Evolutionary conservation across 2,888 invertebrate genomes (phyloP).

Genomic region (Lasioglossum oenotherae): DNA sequence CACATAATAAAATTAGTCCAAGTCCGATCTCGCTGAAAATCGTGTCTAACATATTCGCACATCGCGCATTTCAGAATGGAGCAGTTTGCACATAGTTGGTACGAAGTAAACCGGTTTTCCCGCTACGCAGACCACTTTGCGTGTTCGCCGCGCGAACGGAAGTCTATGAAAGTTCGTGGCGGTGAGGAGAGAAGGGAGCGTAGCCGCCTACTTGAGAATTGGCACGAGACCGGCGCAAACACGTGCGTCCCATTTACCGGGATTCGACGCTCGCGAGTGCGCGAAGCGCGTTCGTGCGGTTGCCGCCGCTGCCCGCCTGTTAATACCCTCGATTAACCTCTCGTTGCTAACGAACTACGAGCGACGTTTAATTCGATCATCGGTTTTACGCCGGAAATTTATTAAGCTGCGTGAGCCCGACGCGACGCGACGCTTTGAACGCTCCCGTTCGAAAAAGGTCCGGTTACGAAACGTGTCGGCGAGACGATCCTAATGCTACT

Average conservation of each 20-base stretch:
- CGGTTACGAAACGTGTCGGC: not conserved
- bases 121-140: constrained; percentile 11
- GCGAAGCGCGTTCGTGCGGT: constrained; percentile 36
- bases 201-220: constrained; percentile 42
- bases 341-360: constrained; percentile 51
- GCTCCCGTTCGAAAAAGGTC: not conserved
- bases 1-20: not conserved
- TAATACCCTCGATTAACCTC: constrained; percentile 58
- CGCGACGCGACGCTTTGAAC: not conserved
- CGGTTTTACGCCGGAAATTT: constrained; percentile 50
- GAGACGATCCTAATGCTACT: not conserved
- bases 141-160: constrained; percentile 6
- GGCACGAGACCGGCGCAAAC: constrained; percentile 57
- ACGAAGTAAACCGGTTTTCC: constrained; percentile 51
- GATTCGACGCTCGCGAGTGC: constrained; percentile 41
- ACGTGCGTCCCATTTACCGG: constrained; percentile 64
- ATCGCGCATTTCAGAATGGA: constrained; percentile 48
- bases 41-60: constrained; percentile 8
- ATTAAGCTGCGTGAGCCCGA: constrained; percentile 27
- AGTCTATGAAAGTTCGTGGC: not conserved
- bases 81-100: constrained; percentile 37
- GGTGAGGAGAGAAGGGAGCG: not conserved
- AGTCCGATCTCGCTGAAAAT: not conserved
- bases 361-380: constrained; percentile 56
- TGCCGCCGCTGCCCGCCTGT: constrained; percentile 20